Conservation (phyloP, 2,797 vertebrate genomes). For the Mycteria americana region DNA sequence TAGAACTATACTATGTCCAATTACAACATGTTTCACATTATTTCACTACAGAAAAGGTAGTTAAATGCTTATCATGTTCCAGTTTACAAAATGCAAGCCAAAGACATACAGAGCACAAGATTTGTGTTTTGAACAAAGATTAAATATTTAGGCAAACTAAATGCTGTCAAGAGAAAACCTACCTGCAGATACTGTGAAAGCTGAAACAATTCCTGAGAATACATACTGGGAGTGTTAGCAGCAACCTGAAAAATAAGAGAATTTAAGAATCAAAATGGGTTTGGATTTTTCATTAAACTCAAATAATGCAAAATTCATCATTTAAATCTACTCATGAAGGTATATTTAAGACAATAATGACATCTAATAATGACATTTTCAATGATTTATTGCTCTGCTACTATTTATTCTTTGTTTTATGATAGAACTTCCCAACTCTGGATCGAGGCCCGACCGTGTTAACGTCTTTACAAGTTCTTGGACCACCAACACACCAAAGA, state of each 20-base stretch:
- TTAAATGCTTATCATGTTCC: not conserved
- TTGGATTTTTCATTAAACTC: not conserved
- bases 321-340: not conserved
- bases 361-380: not conserved
- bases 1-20: not conserved
- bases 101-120: not conserved
- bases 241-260: conserved; percentile 82
- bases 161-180: conserved; percentile 42
- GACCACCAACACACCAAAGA: not conserved
- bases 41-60: not conserved
- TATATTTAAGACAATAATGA: not conserved
- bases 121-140: not conserved
- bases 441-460: not conserved
- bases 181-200: conserved; percentile 99
- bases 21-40: not conserved
- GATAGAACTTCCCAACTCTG: not conserved
- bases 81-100: not conserved
- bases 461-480: not conserved
- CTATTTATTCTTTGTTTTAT: not conserved
- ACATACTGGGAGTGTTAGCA: conserved; percentile 99
- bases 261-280: not conserved
- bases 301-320: not conserved
- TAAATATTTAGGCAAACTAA: not conserved
- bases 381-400: not conserved
- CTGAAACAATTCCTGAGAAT: conserved; percentile 99